A percentile compares a stretch with the other conserved stretches of the same genome.
Evolutionary conservation across 2,113 vertebrate genomes (phyloP).

Genomic region (Meles meles): DNA sequence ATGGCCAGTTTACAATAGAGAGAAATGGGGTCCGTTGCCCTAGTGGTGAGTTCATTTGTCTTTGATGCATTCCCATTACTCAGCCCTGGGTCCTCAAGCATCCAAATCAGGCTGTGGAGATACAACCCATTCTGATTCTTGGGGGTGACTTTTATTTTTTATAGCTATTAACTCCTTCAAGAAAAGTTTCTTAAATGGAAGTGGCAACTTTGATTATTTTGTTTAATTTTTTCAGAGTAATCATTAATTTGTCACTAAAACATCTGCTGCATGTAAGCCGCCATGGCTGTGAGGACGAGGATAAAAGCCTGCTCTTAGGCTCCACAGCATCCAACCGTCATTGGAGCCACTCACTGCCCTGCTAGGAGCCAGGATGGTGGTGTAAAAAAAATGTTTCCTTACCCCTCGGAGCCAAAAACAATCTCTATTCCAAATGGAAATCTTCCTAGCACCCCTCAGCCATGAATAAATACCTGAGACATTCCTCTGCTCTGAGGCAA

Average conservation of each 20-base stretch:
- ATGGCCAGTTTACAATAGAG: not conserved
- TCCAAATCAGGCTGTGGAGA: not conserved
- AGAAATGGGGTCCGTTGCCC: not conserved
- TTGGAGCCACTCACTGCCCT: not conserved
- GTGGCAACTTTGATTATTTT: not conserved
- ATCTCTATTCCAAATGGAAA: not conserved
- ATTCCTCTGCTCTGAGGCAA: not conserved
- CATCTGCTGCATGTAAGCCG: not conserved
- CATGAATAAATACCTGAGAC: not conserved
- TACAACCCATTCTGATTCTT: not conserved
- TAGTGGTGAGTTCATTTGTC: not conserved
- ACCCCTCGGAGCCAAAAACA: not conserved
- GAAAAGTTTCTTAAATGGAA: not conserved
- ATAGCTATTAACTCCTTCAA: not conserved
- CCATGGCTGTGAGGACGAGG: too few relatives aligned
- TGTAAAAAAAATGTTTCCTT: not conserved
- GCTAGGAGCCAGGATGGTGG: too few relatives aligned
- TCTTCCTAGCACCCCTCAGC: not conserved
- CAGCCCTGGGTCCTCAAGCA: not conserved
- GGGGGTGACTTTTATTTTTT: not conserved
- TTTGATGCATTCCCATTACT: not conserved
- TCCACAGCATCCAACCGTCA: fast-evolving
- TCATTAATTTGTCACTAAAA: not conserved
- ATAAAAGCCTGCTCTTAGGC: not conserved
- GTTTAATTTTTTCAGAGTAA: not conserved